Percentiles rank a stretch among this genome's conserved stretches.
These are phyloP conservation scores for Diabrotica virgifera DNA, from an alignment of 1,140 invertebrate genomes.

Conservation along the genomic window DNA sequence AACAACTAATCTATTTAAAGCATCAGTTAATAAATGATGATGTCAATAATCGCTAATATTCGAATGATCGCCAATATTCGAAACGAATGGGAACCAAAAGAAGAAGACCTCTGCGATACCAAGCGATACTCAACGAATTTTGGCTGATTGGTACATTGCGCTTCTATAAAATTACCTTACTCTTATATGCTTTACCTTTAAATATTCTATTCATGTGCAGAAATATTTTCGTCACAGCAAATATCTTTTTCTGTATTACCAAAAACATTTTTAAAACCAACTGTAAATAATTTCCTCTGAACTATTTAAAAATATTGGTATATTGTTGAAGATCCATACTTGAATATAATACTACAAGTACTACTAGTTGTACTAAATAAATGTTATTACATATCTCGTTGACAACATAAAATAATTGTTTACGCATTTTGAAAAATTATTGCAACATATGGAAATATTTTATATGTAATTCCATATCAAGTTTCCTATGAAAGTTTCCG, in stretches of 20 bases:
- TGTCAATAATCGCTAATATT: no score
- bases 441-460: conserved; percentile 19
- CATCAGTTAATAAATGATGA: no score
- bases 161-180: not conserved
- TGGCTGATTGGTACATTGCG: no score
- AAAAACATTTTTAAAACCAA: no score
- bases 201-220: conserved; percentile 17
- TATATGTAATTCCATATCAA: conserved; percentile 31
- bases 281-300: conserved; percentile 9
- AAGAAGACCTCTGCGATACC: no score
- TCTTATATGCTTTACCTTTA: conserved; percentile 14
- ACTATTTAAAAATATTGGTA: conserved; percentile 22
- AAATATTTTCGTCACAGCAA: not conserved
- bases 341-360: conserved; percentile 21
- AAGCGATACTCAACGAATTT: no score
- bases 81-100: no score
- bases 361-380: conserved; percentile 30
- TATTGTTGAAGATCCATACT: conserved; percentile 17
- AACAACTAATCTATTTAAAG: no score
- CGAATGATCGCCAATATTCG: no score
- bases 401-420: conserved; percentile 26
- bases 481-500: conserved; percentile 15
- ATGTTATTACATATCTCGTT: conserved; percentile 39
- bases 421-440: conserved; percentile 19
- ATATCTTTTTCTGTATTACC: no score